These are phyloP conservation scores for Tachina grossa DNA, from an alignment of 2,888 invertebrate genomes.

Conservation along the genomic window DNA sequence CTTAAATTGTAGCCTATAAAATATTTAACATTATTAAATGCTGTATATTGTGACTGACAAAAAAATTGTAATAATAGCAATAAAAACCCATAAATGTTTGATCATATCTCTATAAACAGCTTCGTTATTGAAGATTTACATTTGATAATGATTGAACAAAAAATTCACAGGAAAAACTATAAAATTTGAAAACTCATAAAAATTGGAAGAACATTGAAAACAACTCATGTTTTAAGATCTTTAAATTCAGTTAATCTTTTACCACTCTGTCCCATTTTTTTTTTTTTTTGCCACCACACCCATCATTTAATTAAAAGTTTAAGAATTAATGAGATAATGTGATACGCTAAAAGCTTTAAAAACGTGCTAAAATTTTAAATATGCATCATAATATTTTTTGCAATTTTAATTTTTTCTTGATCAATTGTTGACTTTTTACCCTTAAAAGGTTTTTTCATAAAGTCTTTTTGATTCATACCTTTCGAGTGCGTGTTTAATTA, in stretches of 20 bases:
- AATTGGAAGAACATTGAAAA: background rate
- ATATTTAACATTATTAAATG: no score
- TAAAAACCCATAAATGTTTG: no score
- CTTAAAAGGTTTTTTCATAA: background rate
- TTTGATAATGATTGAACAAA: no score
- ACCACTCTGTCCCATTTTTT: background rate
- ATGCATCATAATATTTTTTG: background rate
- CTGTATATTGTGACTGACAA: no score
- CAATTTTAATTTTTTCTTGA: background rate
- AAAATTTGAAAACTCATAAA: background rate
- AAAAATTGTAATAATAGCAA: no score
- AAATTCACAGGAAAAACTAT: background rate
- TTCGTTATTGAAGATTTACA: no score
- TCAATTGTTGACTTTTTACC: constrained; percentile 21
- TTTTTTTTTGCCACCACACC: constrained; percentile 14
- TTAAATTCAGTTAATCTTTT: background rate
- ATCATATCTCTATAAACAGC: no score
- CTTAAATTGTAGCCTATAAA: no score
- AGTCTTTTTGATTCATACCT: background rate
- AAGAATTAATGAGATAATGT: constrained; percentile 2
- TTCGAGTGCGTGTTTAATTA: constrained; percentile 17
- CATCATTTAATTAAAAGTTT: background rate
- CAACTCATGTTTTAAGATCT: background rate
- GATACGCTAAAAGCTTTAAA: constrained; percentile 1
- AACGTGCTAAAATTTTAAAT: constrained; percentile 50